A percentile compares a stretch with the other conserved stretches of the same genome.
These are phyloP conservation scores for Sycophila texana DNA, from an alignment of 2,888 invertebrate genomes.

Conservation along the genomic window DNA sequence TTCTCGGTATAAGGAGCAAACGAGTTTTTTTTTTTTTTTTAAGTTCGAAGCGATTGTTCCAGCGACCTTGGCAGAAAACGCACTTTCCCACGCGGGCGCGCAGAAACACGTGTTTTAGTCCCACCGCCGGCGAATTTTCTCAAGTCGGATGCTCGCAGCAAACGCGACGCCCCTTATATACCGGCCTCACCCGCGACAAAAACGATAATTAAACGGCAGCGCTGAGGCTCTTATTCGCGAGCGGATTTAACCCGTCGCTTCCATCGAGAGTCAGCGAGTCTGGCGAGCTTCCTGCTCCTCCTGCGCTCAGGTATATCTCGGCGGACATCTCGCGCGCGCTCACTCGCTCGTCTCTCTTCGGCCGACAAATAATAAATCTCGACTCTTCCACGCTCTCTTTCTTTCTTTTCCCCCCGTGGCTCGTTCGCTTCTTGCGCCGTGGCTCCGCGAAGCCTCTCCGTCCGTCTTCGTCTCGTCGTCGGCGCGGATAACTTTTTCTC, in stretches of 20 bases:
- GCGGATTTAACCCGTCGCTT: conserved; percentile 50
- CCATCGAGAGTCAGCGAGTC: conserved; percentile 73
- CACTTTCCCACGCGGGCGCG: conserved; percentile 45
- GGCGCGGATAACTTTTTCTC: conserved; percentile 32
- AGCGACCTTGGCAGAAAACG: conserved; percentile 41
- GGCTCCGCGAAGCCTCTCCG: conserved; percentile 46
- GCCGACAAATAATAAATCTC: conserved; percentile 69
- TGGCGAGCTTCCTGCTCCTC: conserved; percentile 69
- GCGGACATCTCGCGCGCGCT: conserved; percentile 67
- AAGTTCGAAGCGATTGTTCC: conserved; percentile 27
- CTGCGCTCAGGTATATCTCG: conserved; percentile 64
- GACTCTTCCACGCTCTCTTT: conserved; percentile 59
- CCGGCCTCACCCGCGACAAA: background rate
- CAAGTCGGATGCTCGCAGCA: background rate
- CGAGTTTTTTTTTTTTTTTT: background rate
- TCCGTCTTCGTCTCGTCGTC: conserved; percentile 29
- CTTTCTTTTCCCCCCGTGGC: conserved; percentile 36
- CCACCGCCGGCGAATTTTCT: no score
- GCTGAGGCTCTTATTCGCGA: background rate
- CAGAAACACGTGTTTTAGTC: conserved; percentile 9
- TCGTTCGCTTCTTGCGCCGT: conserved; percentile 18
- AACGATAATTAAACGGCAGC: conserved; percentile 29
- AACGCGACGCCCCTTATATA: background rate
- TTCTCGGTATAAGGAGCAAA: background rate
- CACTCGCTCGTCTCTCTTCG: conserved; percentile 59